These are phyloP conservation scores for Tupiocoris notatus DNA, from an alignment of 2,888 invertebrate genomes.

Conservation along the genomic window DNA sequence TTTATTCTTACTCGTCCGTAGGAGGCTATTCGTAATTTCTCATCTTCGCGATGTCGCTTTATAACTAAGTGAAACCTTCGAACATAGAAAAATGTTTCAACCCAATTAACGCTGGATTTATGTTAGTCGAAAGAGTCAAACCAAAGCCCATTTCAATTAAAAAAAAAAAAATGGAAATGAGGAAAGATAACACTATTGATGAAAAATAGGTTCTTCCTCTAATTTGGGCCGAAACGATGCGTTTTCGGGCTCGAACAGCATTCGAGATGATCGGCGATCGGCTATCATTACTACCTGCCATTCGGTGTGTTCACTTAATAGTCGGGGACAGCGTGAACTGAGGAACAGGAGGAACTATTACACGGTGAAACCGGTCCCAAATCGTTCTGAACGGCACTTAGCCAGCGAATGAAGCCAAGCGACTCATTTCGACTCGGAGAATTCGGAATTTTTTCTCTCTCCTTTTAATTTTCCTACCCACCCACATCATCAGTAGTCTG, in stretches of 20 bases:
- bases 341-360: constrained; percentile 13
- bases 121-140: no score
- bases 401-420: constrained; percentile 1
- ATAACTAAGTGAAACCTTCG: no score
- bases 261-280: background rate
- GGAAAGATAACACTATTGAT: background rate
- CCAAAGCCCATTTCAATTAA: no score
- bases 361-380: constrained; percentile 6
- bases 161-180: no score
- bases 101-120: no score
- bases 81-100: no score
- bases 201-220: background rate
- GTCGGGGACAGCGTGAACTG: background rate
- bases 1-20: no score
- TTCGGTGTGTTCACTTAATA: background rate
- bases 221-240: background rate
- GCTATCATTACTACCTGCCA: background rate
- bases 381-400: constrained; percentile 13
- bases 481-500: background rate
- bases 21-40: no score
- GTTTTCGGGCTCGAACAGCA: background rate
- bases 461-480: background rate
- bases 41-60: no score
- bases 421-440: background rate
- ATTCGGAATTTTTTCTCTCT: background rate